phyloP scores from a whole-genome alignment of 30 jellyfish, hydroid and myxozoan species.

The Nemopilema nomurai region DNA sequence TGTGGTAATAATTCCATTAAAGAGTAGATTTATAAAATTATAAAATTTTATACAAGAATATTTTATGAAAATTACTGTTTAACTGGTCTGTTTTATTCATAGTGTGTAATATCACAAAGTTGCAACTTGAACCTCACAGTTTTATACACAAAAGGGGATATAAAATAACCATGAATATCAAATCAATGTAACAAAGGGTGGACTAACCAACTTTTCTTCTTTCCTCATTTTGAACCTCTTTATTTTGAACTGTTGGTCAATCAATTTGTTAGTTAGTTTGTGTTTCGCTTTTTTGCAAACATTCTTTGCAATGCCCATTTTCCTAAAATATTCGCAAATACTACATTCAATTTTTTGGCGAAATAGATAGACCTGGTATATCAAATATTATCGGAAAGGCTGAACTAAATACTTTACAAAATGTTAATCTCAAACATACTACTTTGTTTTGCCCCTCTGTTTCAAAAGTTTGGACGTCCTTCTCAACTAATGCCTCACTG shows the following conservation, averaged over 20 bases:
- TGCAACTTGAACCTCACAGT: constrained; percentile 5
- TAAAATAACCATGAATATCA: neutral
- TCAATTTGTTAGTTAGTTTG: no score
- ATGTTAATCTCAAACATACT: neutral
- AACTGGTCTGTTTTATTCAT: neutral
- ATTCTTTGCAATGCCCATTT: neutral
- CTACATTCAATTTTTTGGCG: neutral
- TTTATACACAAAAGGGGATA: neutral
- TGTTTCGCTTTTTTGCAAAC: neutral
- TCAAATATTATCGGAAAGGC: neutral
- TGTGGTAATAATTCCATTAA: neutral
- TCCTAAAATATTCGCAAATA: neutral
- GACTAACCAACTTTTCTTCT: neutral
- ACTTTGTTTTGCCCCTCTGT: neutral
- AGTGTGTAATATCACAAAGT: constrained; percentile 4
- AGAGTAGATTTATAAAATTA: neutral
- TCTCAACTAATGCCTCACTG: neutral
- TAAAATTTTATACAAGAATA: neutral
- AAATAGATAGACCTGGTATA: neutral
- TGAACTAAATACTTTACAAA: neutral
- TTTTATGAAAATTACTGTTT: neutral
- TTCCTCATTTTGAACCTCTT: neutral
- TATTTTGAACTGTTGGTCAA: neutral
- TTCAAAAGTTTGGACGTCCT: neutral
- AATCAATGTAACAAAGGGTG: neutral